Percentiles rank a stretch among this genome's conserved stretches.
These are phyloP conservation scores for Mnemiopsis leidyi DNA, from an alignment of 37 sponge, comb jelly and placozoan species.

Conservation along the genomic window DNA sequence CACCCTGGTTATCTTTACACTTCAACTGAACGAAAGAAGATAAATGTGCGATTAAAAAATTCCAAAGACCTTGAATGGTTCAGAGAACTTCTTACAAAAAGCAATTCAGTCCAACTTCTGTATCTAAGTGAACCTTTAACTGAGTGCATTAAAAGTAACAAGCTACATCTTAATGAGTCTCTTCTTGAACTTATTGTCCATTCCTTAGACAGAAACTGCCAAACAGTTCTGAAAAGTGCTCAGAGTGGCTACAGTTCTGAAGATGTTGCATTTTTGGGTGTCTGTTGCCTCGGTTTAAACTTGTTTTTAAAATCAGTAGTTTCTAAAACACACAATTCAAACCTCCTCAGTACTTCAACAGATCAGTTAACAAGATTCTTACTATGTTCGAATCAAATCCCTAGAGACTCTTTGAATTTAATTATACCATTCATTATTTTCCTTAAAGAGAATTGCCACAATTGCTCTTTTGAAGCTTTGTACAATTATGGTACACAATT, in stretches of 20 bases:
- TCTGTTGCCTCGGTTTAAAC: not conserved
- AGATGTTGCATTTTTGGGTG: not conserved
- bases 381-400: not conserved
- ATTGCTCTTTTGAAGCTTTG: not conserved
- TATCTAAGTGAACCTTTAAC: constrained; percentile 42
- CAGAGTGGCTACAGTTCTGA: not conserved
- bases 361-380: not conserved
- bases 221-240: not conserved
- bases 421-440: not conserved
- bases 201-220: not conserved
- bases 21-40: not conserved
- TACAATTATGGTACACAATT: not conserved
- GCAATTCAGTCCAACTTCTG: not conserved
- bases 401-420: not conserved
- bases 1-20: not conserved
- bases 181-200: not conserved
- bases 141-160: constrained; percentile 5
- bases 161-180: not conserved
- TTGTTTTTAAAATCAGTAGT: not conserved
- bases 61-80: not conserved
- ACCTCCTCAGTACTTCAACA: not conserved
- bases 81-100: not conserved
- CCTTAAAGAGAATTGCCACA: not conserved
- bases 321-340: not conserved
- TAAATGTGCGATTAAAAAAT: not conserved